Base-by-base conservation (phyloP, 2,797 vertebrate genomes). In the Myotis daubentonii region DNA sequence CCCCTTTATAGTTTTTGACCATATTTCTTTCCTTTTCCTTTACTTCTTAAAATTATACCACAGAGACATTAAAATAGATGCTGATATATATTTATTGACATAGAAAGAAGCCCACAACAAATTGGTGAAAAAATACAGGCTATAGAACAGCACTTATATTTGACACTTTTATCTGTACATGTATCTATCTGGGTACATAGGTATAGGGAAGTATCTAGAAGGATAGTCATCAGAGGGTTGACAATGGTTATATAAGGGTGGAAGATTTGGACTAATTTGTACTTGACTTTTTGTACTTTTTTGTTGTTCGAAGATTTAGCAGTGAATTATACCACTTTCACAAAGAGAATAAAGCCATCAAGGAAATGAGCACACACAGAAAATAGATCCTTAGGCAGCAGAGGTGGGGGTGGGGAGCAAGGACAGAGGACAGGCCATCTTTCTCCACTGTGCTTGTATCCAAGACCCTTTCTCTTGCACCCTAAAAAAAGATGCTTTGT, bases 41-140 rank as follows among this genome's bases (percentile, higher is more conserved):
- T 65, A 51, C 25, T 51, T 91, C 72, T 44, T 55, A 82, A 93
- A 95, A 82, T 74, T 80, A 60, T 79, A 75, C 38, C 72, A 88
- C 68, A 87, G 66, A 97, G 71, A 87, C 89, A 79, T 70, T 81
- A 89, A 93, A 84, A 44, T 92, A 91, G 78, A 93, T 92, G 87
- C 80, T 94, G 87, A 55, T 96, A 93, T 53, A 89, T 82, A 76
- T 94, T 95, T 97, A 96, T 91, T 97, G 87, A 90, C 87, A 95
- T 89, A 94, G 87, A 96, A 96, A 96, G 79, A 87, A 96, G 93
- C 62, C 53, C 81, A 97, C 87, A 82, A 95, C 84, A 91, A n/a
- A 90, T 82, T 44, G 65, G 76, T 96, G 95, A 92, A 97, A 97
- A 97, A 97, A 96, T 96, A 97, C 96, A 95, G 82, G 92, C 86